Conservation (phyloP, 2,113 vertebrate species). For the Hirundichthys speculiger region DNA sequence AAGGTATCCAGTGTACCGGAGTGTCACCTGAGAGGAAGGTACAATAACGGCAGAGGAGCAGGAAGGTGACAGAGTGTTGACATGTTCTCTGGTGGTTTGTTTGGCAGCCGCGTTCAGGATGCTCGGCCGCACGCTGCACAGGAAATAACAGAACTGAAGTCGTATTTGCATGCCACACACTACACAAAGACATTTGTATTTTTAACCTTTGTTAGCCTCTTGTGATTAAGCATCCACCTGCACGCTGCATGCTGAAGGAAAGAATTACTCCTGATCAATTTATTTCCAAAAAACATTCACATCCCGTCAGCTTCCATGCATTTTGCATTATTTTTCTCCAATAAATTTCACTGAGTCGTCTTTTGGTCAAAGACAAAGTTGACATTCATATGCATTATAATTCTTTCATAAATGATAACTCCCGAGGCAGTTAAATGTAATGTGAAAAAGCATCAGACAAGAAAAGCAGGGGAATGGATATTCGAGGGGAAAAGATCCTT, state of each 20-base stretch:
- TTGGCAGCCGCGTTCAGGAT: constrained; percentile 4
- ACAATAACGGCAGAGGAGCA: neutral
- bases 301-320: too few relatives aligned
- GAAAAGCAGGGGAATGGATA: too few relatives aligned
- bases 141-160: neutral
- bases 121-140: neutral
- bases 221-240: neutral
- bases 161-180: neutral
- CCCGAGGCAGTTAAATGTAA: too few relatives aligned
- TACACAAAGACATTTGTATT: neutral
- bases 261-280: neutral
- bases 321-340: too few relatives aligned
- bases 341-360: too few relatives aligned
- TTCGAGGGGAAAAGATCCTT: too few relatives aligned
- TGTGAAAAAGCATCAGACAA: too few relatives aligned
- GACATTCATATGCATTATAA: too few relatives aligned
- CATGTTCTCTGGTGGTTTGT: neutral
- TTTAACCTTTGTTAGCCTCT: neutral
- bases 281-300: too few relatives aligned
- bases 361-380: too few relatives aligned
- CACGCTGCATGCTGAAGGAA: neutral
- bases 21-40: neutral
- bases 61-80: neutral
- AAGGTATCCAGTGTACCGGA: neutral
- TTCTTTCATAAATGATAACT: too few relatives aligned